Conservation (phyloP, 2,888 invertebrate genomes). For the Leptopilina drosophilae region DNA sequence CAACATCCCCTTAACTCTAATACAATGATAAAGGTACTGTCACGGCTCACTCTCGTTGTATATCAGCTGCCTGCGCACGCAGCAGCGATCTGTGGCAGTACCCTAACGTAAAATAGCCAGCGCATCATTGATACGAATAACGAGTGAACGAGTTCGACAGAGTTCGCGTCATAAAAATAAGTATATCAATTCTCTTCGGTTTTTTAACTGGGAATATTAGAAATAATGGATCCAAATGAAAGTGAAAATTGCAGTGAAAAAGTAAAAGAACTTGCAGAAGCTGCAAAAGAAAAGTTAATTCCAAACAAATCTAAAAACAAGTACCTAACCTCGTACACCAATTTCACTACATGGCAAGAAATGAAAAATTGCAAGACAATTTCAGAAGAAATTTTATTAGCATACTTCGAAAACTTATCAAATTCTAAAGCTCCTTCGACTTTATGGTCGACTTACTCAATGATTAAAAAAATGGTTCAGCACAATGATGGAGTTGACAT, state of each 20-base stretch:
- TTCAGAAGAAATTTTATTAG: too few relatives aligned
- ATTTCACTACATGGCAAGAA: conserved; percentile 5
- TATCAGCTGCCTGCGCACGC: too few relatives aligned
- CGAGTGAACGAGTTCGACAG: neutral
- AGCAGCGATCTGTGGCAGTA: too few relatives aligned
- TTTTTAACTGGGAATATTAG: neutral
- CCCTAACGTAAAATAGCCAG: neutral
- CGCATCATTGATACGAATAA: neutral
- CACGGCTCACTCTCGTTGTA: too few relatives aligned
- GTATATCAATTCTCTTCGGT: neutral
- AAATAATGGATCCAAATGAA: neutral
- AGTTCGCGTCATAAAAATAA: neutral
- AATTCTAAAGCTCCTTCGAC: too few relatives aligned
- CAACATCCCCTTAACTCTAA: neutral
- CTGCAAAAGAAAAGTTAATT: conserved; percentile 5
- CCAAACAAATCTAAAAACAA: neutral
- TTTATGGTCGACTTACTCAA: too few relatives aligned
- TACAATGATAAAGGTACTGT: neutral
- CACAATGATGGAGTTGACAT: conserved; percentile 56
- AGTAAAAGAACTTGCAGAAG: neutral
- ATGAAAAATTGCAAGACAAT: neutral
- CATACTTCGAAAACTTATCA: too few relatives aligned
- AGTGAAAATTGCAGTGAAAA: neutral
- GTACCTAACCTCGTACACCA: neutral
- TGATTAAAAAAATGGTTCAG: conserved; percentile 57